Conservation (phyloP, 2,888 invertebrate genomes). For the Hipparchia sbordonii region DNA sequence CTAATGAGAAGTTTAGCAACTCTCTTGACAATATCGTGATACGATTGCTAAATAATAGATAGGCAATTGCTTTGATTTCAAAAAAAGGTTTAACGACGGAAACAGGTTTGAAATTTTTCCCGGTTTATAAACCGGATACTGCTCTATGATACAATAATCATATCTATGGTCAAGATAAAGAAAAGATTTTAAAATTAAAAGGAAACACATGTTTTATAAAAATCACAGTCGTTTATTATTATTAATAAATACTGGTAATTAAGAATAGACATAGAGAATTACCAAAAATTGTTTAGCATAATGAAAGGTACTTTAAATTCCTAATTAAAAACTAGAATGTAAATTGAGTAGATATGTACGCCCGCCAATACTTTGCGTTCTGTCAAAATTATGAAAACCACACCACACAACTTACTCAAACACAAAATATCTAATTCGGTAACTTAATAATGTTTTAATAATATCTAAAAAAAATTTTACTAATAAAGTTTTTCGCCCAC, state of each 20-base stretch:
- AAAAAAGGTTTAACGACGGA: background rate
- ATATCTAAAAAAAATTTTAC: background rate
- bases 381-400: conserved; percentile 42
- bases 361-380: conserved; percentile 39
- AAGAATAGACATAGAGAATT: conserved; percentile 77
- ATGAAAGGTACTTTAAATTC: conserved; percentile 64
- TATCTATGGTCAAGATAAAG: background rate
- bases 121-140: too few relatives aligned
- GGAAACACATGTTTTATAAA: conserved; percentile 59
- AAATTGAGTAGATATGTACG: conserved; percentile 61
- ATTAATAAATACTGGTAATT: conserved; percentile 78
- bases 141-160: too few relatives aligned
- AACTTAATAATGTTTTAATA: conserved; percentile 1
- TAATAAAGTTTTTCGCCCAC: conserved; percentile 3
- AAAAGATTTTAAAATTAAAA: conserved; percentile 20
- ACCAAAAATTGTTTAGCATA: conserved; percentile 73
- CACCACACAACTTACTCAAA: background rate
- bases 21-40: too few relatives aligned
- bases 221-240: conserved; percentile 82
- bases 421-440: background rate
- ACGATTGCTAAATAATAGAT: too few relatives aligned
- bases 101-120: too few relatives aligned
- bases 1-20: too few relatives aligned
- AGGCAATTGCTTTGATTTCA: too few relatives aligned
- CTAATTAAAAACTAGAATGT: conserved; percentile 63